Percentiles rank a stretch among this genome's conserved stretches.
phyloP scores from a whole-genome alignment of 2,888 invertebrate species.

The Frankliniella intonsa region DNA sequence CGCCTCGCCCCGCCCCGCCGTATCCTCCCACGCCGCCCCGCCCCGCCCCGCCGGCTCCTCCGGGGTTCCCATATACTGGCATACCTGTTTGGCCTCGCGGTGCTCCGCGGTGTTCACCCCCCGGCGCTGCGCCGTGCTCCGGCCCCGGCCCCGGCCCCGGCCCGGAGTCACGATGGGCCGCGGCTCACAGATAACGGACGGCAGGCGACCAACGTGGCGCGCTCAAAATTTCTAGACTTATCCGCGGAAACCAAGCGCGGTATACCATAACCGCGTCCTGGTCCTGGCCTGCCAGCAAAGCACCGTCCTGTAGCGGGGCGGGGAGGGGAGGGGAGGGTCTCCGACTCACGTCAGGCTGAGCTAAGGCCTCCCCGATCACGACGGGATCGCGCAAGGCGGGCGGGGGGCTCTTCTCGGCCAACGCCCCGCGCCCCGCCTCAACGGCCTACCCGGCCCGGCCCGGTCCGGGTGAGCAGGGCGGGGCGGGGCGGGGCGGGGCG shows the following conservation, averaged over 20 bases:
- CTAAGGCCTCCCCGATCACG: background rate
- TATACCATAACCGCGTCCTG: no score
- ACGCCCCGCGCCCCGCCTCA: background rate
- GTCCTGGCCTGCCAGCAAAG: no score
- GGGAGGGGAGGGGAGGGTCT: no score
- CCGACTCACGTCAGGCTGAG: no score
- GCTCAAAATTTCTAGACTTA: no score
- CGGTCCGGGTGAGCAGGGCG: background rate
- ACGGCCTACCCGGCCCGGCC: background rate
- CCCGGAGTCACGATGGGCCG: no score
- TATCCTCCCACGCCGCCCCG: background rate
- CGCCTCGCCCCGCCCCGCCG: background rate
- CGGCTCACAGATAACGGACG: no score
- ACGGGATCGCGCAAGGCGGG: background rate
- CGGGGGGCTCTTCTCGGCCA: background rate
- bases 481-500: no score
- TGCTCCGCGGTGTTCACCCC: background rate
- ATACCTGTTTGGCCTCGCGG: background rate
- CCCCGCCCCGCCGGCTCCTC: background rate
- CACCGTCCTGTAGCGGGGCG: no score
- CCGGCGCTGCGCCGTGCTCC: background rate
- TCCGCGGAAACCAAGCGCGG: no score
- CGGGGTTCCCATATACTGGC: conserved; percentile 2
- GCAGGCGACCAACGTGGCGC: no score
- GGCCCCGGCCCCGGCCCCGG: no score